Evolutionary conservation across 1,140 invertebrate species (phyloP).

Genomic region (Penaeus japonicus): DNA sequence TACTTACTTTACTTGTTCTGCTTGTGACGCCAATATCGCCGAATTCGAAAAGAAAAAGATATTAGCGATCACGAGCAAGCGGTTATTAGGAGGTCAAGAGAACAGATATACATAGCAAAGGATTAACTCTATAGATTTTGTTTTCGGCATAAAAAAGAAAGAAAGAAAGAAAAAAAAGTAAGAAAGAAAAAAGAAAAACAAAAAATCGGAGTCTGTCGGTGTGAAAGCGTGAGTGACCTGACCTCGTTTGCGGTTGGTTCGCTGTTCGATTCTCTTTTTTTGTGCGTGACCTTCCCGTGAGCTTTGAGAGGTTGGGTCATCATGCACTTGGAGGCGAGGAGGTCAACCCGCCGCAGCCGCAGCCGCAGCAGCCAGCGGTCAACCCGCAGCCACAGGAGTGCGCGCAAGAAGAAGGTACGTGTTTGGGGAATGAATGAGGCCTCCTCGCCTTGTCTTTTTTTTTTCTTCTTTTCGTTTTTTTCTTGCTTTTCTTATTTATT

Average conservation of each 20-base stretch:
- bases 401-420: constrained; percentile 33
- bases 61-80: too few species aligned
- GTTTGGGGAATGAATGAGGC: neutral
- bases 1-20: too few species aligned
- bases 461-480: neutral
- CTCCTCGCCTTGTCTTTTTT: neutral
- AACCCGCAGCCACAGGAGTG: constrained; percentile 24
- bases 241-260: neutral
- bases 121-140: too few species aligned
- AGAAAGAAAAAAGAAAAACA: too few species aligned
- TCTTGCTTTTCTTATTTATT: neutral
- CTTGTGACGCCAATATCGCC: too few species aligned
- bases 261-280: neutral
- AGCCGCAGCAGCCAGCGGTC: constrained; percentile 34
- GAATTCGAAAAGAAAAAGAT: too few species aligned
- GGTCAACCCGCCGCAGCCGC: constrained; percentile 14
- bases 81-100: too few species aligned
- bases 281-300: neutral
- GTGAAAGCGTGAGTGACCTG: too few species aligned
- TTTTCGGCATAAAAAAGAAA: too few species aligned
- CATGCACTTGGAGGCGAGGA: constrained; percentile 9
- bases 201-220: too few species aligned
- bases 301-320: neutral
- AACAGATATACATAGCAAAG: too few species aligned
- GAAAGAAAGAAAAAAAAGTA: too few species aligned